Percentiles rank a stretch among this genome's conserved stretches.
Conservation (phyloP, 2,113 vertebrate species). For the Tinamus guttatus region DNA sequence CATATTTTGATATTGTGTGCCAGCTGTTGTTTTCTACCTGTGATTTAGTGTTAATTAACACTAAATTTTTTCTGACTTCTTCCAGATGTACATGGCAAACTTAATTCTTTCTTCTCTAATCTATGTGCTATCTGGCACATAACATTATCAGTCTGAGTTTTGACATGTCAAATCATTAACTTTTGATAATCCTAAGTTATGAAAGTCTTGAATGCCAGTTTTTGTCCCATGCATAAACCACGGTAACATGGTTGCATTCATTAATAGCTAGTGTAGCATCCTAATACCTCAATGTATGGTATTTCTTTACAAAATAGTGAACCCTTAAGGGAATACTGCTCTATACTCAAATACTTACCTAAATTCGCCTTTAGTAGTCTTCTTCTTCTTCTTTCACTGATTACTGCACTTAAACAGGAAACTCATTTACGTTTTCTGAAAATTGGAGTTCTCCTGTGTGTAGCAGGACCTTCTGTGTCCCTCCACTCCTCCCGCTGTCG, state of each 20-base stretch:
- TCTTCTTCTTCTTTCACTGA: background rate
- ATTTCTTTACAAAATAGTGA: background rate
- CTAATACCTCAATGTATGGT: background rate
- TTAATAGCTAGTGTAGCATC: background rate
- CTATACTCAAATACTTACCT: background rate
- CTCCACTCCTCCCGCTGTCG: background rate
- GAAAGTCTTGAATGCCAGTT: background rate
- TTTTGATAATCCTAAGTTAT: background rate
- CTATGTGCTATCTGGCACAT: background rate
- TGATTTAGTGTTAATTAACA: background rate
- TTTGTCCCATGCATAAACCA: background rate
- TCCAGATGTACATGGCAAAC: background rate
- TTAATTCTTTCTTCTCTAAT: background rate
- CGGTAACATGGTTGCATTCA: background rate
- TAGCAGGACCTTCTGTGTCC: background rate
- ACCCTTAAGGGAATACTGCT: background rate
- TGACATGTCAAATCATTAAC: background rate
- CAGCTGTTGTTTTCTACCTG: background rate
- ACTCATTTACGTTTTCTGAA: background rate
- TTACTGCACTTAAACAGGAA: background rate
- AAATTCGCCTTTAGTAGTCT: background rate
- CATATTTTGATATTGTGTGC: accelerated
- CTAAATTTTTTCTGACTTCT: background rate
- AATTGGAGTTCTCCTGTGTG: background rate
- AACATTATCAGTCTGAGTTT: background rate